Percentiles rank a stretch among this genome's conserved stretches.
Evolutionary conservation across 2,113 vertebrate genomes (phyloP).

Genomic region (Melanerpes aurifrons): DNA sequence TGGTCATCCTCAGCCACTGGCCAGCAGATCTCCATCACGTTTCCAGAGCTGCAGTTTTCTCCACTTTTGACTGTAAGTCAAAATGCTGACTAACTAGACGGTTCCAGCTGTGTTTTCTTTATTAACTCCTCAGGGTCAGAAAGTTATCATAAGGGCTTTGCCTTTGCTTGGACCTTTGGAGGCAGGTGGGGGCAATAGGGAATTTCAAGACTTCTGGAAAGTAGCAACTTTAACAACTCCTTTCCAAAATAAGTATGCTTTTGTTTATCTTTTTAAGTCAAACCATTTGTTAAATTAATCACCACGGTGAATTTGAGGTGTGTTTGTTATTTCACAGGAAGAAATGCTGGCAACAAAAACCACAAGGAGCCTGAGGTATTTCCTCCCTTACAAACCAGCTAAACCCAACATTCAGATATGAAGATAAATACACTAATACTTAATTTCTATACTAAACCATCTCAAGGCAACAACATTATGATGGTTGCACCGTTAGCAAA

Average conservation of each 20-base stretch:
- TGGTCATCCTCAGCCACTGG: accelerated
- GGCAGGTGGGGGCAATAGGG: not conserved
- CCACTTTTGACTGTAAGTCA: not conserved
- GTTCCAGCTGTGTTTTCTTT: not conserved
- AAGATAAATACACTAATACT: not conserved
- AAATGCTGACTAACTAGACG: not conserved
- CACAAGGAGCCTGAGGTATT: not conserved
- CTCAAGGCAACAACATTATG: accelerated
- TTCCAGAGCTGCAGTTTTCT: not conserved
- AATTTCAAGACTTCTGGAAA: not conserved
- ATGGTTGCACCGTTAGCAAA: not conserved
- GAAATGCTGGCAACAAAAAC: not conserved
- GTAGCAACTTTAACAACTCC: not conserved
- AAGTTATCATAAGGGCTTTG: not conserved
- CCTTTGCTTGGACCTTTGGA: not conserved
- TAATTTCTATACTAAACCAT: not conserved
- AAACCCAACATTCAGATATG: accelerated
- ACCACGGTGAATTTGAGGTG: not conserved
- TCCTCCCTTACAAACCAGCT: not conserved
- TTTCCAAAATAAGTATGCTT: not conserved
- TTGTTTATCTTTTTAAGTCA: not conserved
- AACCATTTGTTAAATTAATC: not conserved
- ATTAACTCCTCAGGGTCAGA: not conserved
- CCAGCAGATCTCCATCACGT: not conserved
- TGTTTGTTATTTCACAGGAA: not conserved